Evolutionary conservation across 2,797 vertebrate genomes (phyloP), one percentile per base, ranked within the genome.

Genomic region (Epinephelus awoara): DNA sequence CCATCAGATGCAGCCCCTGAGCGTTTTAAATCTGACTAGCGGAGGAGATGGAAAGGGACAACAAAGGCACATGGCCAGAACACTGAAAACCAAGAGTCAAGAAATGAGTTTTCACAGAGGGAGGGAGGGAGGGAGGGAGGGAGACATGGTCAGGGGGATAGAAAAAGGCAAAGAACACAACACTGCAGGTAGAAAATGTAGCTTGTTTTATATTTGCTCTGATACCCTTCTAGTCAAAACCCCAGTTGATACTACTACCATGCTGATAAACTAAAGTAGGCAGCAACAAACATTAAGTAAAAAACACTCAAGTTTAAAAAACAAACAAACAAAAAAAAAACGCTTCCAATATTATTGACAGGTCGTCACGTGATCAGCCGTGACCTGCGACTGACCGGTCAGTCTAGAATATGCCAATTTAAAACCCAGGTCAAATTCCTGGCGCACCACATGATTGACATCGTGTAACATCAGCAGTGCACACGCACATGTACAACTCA

Each of bases 11-110:
- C 49, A 69, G 71, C 61, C 8, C 6, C 58, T 51, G 49, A 83
- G 75, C 46, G 29, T 75, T 86, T 91, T 62, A 79, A 79, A 84
- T 85, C 63, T 40, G 79, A 85, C 29, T 75, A 61, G 52, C 38
- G 44, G 67, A 75, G 23, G 65, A 85, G 74, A 79, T 55, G 62
- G 66, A 67, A 59, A 52, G 25, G 62, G 52, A 75, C 62, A 61
- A 71, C 46, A 80, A 64, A 72, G 75, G 19, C 12, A 6, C 23
- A 23, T 12, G 55, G 63, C 57, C 14, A 74, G 21, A 58, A 9
- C 13, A 23, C 23, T 44, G 64, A 21, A 71, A 78, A 72, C 14
- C 14, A 42, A 58, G n/a, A 70, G 1, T 38, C 3, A 13, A 47
- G 34, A 51, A 23, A 65, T 4, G 25, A 6, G n/a, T 56, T 79